phyloP scores from a whole-genome alignment of 2,113 vertebrate genomes.

The Lamprologus tigripictilis region DNA sequence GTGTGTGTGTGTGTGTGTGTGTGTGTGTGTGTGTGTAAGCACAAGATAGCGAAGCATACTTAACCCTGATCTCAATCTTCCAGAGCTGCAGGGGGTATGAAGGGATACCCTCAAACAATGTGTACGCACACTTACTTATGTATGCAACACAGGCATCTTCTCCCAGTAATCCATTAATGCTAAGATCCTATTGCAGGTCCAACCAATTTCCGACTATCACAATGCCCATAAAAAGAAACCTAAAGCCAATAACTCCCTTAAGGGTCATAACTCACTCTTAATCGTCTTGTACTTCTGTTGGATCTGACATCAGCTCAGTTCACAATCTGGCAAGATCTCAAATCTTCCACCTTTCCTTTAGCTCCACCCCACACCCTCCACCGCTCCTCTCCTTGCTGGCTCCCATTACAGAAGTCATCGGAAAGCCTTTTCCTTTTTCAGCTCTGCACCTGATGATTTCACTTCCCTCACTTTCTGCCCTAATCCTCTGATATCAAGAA shows the following conservation, averaged over 20 bases:
- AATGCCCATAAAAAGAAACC: slow-evolving; percentile 9
- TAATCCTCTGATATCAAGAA: not conserved
- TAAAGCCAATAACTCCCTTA: slow-evolving; percentile 20
- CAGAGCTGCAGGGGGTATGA: not conserved
- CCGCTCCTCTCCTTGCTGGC: not conserved
- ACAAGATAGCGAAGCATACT: not conserved
- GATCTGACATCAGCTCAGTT: not conserved
- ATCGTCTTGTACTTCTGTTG: slow-evolving; percentile 6
- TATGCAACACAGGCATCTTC: not conserved
- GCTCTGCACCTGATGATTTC: not conserved
- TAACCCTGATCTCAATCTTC: slow-evolving; percentile 29
- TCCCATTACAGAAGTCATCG: not conserved
- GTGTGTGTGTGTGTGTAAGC: not conserved
- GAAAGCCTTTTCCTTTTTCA: not conserved
- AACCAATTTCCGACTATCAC: slow-evolving; percentile 22
- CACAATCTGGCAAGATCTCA: not conserved
- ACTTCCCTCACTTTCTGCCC: accelerated
- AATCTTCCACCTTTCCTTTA: slow-evolving; percentile 5
- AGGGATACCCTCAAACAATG: not conserved
- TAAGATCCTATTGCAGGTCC: not conserved
- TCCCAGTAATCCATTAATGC: slow-evolving; percentile 1
- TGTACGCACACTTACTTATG: not conserved
- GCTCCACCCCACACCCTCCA: not conserved
- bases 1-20: not conserved
- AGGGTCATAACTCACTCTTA: slow-evolving; percentile 30